Evolutionary conservation across 2,113 vertebrate genomes (phyloP).

Genomic region (Tonatia bakeri): DNA sequence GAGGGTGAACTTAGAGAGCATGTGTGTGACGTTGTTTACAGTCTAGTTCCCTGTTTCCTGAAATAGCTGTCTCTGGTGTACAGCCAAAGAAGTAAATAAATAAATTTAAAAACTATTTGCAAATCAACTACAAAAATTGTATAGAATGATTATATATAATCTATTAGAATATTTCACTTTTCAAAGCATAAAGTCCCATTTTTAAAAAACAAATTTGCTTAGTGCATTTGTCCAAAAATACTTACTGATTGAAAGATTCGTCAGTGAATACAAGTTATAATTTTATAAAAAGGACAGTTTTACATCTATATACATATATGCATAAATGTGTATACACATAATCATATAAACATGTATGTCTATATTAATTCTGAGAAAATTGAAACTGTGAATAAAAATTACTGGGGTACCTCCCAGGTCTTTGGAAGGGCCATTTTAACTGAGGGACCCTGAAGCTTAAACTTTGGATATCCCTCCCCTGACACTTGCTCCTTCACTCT

Average conservation of each 20-base stretch:
- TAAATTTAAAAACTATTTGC: conserved; percentile 1
- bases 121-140: neutral
- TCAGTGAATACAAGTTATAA: neutral
- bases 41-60: neutral
- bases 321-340: neutral
- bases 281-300: neutral
- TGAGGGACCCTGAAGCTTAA: neutral
- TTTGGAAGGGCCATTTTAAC: neutral
- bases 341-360: neutral
- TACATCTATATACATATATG: neutral
- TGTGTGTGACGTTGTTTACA: neutral
- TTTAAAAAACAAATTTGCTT: neutral
- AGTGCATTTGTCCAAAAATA: neutral
- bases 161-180: neutral
- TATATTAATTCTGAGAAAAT: neutral
- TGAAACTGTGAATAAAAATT: neutral
- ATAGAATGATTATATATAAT: neutral
- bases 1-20: neutral
- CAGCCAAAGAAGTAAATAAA: neutral
- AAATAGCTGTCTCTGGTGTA: neutral
- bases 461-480: neutral
- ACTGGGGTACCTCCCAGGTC: neutral
- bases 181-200: neutral
- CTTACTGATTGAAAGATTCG: neutral
- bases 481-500: neutral